Base-by-base conservation (phyloP, 1,140 invertebrate genomes). In the Ylistrum balloti region DNA sequence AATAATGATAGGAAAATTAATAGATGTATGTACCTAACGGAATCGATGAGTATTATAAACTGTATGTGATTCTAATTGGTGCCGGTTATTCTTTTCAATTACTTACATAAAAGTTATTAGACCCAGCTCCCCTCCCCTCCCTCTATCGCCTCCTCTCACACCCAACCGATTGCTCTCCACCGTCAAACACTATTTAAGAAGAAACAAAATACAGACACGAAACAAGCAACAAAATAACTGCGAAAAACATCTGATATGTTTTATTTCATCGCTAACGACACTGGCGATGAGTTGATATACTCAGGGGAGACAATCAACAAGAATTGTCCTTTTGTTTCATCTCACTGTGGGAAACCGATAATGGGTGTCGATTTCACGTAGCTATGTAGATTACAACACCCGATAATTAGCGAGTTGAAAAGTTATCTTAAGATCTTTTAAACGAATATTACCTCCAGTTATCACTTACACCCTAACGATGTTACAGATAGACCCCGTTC, bases 201-300 rank as follows among this genome's bases (percentile, higher is more conserved):
- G n/a, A n/a, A 38, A 38, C 35, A 38, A n/a, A 74, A 74, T 2
- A 74, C 1, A n/a, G 22, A 28, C 1, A 74, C 56, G 17, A 28
- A 28, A 74, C 56, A 74, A n/a, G n/a, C 56, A 74, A 5, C n/a
- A n/a, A n/a, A 74, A 28, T n/a, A 74, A 74, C n/a, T n/a, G 28
- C 9, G n/a, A 74, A 74, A 45, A 74, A n/a, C 56, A 74, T 74
- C 56, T 74, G 56, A 74, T 74, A 74, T 28, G 56, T 74, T 74
- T n/a, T 28, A 9, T 74, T 74, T 74, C 56, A 74, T 7, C n/a
- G n/a, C 5, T 74, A n/a, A 28, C 56, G 56, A 74, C 56, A 74
- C 56, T 74, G 56, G 56, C 56, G 56, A 74, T 74, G 3, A 74
- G 56, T 5, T 74, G 22, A 74, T 28, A 74, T 74, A 74, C n/a